Evolutionary conservation across 2,888 invertebrate genomes (phyloP), one percentile per base, ranked within the genome.

Genomic region (Tethea ocularis): DNA sequence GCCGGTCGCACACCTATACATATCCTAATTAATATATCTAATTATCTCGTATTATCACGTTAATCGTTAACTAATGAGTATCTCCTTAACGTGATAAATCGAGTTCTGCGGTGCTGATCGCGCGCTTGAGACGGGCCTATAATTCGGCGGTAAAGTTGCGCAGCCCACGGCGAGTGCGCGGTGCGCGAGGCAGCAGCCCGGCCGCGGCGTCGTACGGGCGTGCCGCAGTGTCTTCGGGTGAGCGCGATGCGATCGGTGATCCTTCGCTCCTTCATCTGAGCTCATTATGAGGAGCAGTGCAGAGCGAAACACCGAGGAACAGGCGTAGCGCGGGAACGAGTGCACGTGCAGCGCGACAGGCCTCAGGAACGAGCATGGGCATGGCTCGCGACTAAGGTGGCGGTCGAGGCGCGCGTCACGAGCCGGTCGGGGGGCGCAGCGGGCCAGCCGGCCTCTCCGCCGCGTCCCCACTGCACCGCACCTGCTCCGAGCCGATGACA

Each of bases 401-500:
- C 84, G 85, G 80, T 75, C 83, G 82, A 78, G 80, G 82, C 79
- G 80, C 74, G 78, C 83, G 76, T 79, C 69, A 70, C 74, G 83
- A 83, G 84, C 84, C 83, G 88, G 87, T 86, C 84, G 83, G 88
- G 87, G 89, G 89, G 86, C 89, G 89, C 88, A 82, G 89, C 88
- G 86, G 87, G 83, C 82, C 87, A 82, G 84, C 86, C 84, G 86
- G 86, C 84, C 80, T 81, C 80, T 71, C 81, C 83, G 83, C 83
- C 82, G 87, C 86, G 82, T 82, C 84, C 82, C 83, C 86, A 78
- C 84, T 80, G 80, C 86, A 77, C 75, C 77, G 74, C 77, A 81
- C 77, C 79, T 69, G 81, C 87, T 83, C 86, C 88, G 86, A 88
- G 80, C 90, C 89, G 88, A 91, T 91, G 91, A 89, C 87, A 86